These are phyloP conservation scores for Trigoniulus corallinus DNA, from an alignment of 1,140 invertebrate genomes.

Conservation along the genomic window DNA sequence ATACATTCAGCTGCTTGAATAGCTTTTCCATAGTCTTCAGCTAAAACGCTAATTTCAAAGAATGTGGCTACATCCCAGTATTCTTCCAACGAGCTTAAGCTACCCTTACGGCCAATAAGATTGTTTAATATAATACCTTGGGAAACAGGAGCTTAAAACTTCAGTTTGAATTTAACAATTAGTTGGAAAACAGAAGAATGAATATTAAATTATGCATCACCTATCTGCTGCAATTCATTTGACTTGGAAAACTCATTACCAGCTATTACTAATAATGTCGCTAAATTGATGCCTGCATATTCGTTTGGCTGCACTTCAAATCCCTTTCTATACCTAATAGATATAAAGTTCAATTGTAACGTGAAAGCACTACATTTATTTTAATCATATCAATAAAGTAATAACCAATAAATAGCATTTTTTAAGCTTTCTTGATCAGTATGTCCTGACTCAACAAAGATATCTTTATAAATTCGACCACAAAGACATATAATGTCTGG, in stretches of 20 bases:
- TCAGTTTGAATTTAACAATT: slow-evolving; percentile 13
- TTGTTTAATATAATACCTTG: slow-evolving; percentile 86
- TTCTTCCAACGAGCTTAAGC: slow-evolving; percentile 74
- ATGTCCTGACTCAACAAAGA: slow-evolving; percentile 90
- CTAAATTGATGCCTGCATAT: slow-evolving; percentile 97
- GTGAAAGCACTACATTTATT: background rate
- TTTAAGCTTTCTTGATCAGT: slow-evolving; percentile 71
- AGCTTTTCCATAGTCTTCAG: slow-evolving; percentile 92
- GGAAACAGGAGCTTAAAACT: slow-evolving; percentile 8
- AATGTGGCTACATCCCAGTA: slow-evolving; percentile 99
- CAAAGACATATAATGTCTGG: slow-evolving; percentile 94
- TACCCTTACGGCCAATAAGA: slow-evolving; percentile 95
- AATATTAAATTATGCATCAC: slow-evolving; percentile 22
- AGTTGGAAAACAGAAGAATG: slow-evolving; percentile 20
- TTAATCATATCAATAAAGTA: slow-evolving; percentile 1
- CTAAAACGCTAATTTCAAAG: slow-evolving; percentile 96
- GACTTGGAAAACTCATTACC: slow-evolving; percentile 89
- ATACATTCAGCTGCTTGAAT: slow-evolving; percentile 96
- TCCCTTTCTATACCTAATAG: slow-evolving; percentile 71
- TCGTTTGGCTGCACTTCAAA: slow-evolving; percentile 97
- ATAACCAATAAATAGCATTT: slow-evolving; percentile 80
- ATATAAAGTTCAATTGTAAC: background rate
- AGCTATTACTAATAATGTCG: slow-evolving; percentile 91
- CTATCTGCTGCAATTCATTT: slow-evolving; percentile 74
- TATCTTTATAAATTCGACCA: slow-evolving; percentile 97